Base-by-base conservation (phyloP, 1,140 invertebrate species). In the Mesaphorura yosii region DNA sequence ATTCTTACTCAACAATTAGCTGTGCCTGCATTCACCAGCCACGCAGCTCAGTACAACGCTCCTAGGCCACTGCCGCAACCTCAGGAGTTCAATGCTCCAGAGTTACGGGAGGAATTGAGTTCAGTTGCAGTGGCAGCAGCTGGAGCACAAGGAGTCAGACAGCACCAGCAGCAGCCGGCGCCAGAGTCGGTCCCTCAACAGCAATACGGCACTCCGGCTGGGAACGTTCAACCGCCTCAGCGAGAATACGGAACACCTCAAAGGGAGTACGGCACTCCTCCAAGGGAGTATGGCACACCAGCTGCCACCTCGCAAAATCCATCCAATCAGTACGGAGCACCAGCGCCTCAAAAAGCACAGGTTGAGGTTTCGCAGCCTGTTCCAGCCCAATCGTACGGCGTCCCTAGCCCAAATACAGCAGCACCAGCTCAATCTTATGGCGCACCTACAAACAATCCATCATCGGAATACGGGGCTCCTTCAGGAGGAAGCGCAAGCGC, bases 191-290 rank as follows among this genome's bases (percentile, higher is more conserved):
- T 2, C 19, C 44, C 53, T 2, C 45, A 26, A 31, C 45, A 53
- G 14, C 39, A 51, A 46, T 56, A 56, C 27, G 41, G 48, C 10
- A 23, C 42, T 38, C 54, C 54, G n/a, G n/a, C n/a, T n/a, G n/a
- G n/a, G n/a, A n/a, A n/a, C n/a, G n/a, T n/a, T 10, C 7, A 10
- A 17, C 17, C 14, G 5, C 48, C 48, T 7, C 48, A 17, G 6
- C 44, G 29, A 46, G 23, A 20, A n/a, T 46, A 26, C 23, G 25
- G 23, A 26, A 12, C 17, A 17, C 45, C 34, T 14, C 20, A 31
- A 23, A 14, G 2, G 27, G 22, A 15, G 10, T 34, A 15, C 44
- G 26, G n/a, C n/a, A n/a, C 29, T 17, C 22, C 29, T 3, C 52
- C 52, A 41, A 25, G 29, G 26, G 20, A 31, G 7, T 53, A 53